Evolutionary conservation across 2,113 vertebrate genomes (phyloP).

Genomic region (Junco hyemalis): DNA sequence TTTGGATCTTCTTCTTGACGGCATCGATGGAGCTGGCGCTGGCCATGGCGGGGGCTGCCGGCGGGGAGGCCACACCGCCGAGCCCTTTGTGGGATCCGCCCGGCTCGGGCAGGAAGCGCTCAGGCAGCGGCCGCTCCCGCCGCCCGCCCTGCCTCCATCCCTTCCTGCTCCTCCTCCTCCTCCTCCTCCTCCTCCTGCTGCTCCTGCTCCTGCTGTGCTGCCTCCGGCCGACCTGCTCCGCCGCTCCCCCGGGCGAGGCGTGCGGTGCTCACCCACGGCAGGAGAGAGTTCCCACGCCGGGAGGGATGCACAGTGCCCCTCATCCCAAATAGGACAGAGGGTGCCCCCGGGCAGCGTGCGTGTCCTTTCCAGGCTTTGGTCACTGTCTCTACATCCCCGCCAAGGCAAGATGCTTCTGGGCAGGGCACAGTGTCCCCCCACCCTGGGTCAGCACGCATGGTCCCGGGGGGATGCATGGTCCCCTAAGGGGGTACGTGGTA

Average conservation of each 20-base stretch:
- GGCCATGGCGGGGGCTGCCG: conserved; percentile 31
- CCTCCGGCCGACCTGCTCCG: neutral
- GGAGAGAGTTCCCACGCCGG: neutral
- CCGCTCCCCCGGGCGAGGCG: neutral
- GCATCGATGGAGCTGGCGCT: conserved; percentile 75
- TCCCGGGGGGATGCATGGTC: neutral
- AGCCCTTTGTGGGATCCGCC: conserved; percentile 34
- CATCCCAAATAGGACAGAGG: neutral
- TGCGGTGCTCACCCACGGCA: neutral
- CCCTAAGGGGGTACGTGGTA: neutral
- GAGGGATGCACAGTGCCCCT: neutral
- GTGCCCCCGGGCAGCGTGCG: neutral
- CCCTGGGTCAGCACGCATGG: fast-evolving
- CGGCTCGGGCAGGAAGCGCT: conserved; percentile 27
- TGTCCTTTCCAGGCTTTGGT: neutral
- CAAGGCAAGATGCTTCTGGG: neutral
- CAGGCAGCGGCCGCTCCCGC: conserved; percentile 16
- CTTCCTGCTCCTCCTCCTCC: conserved; percentile 41
- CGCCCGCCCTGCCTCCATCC: conserved; percentile 39
- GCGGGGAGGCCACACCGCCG: neutral
- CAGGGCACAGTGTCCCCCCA: neutral
- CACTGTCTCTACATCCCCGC: neutral
- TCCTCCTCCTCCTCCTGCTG: neutral
- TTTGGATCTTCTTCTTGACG: conserved; percentile 85
- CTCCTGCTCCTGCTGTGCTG: neutral